Percentiles rank a stretch among this genome's conserved stretches.
These are phyloP conservation scores for Trachymyrmex cornetzi DNA, from an alignment of 1,140 invertebrate genomes.

Conservation along the genomic window DNA sequence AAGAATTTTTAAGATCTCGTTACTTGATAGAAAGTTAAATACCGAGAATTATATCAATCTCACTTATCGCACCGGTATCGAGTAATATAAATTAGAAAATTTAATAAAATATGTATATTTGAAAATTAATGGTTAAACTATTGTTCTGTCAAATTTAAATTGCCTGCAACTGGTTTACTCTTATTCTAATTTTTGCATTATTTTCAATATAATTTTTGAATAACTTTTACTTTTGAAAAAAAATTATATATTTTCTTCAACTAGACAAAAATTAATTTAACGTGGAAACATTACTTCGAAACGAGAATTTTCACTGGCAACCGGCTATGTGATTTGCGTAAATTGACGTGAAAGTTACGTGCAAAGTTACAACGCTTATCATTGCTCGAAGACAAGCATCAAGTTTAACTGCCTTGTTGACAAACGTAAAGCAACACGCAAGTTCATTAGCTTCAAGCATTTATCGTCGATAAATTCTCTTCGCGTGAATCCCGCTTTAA, in stretches of 20 bases:
- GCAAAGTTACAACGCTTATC: conserved; percentile 53
- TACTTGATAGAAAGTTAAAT: background rate
- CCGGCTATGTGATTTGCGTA: conserved; percentile 23
- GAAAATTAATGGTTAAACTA: background rate
- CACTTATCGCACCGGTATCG: background rate
- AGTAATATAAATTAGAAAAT: background rate
- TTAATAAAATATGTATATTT: background rate
- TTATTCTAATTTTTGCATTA: background rate
- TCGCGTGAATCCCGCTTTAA: conserved; percentile 21
- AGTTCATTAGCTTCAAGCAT: conserved; percentile 56
- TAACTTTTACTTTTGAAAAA: background rate
- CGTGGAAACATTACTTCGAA: background rate
- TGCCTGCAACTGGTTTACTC: background rate
- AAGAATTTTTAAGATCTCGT: background rate
- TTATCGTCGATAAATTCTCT: conserved; percentile 28
- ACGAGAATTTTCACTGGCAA: conserved; percentile 18
- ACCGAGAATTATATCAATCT: background rate
- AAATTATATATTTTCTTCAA: background rate
- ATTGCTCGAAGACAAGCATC: conserved; percentile 36
- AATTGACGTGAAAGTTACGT: conserved; percentile 41
- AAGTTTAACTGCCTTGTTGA: conserved; percentile 50
- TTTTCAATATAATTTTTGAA: background rate
- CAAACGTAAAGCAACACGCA: conserved; percentile 34
- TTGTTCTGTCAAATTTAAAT: background rate
- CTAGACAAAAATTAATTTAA: conserved; percentile 15